phyloP scores from a whole-genome alignment of 2,888 invertebrate genomes.

The Lithophane semibrunnea region DNA sequence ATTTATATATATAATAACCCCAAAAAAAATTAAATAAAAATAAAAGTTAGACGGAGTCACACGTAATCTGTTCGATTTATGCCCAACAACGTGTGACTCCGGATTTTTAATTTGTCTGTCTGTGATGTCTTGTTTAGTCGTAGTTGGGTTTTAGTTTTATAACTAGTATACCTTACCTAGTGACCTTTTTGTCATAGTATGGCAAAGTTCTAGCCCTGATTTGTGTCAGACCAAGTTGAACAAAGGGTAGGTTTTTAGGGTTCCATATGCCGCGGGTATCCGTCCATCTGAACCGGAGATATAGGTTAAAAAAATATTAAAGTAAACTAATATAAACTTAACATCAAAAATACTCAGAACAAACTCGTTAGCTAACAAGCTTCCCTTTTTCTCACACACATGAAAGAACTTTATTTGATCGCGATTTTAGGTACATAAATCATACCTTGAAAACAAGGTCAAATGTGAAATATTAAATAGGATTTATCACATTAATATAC shows the following conservation, averaged over 20 bases:
- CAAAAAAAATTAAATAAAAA: too few species aligned
- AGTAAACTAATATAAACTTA: background rate
- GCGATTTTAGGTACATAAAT: slow-evolving; percentile 19
- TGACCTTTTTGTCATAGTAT: too few species aligned
- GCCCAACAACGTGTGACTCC: too few species aligned
- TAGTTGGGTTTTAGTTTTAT: too few species aligned
- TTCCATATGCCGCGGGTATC: background rate
- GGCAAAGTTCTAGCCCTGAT: too few species aligned
- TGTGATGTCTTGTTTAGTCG: too few species aligned
- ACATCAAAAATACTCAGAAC: background rate
- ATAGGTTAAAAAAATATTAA: background rate
- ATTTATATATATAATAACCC: too few species aligned
- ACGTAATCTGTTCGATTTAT: too few species aligned
- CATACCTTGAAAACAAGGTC: slow-evolving; percentile 15
- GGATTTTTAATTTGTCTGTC: too few species aligned
- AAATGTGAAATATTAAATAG: slow-evolving; percentile 36
- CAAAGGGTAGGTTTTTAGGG: background rate
- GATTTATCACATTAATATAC: slow-evolving; percentile 48
- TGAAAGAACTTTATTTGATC: slow-evolving; percentile 1
- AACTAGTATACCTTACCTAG: too few species aligned
- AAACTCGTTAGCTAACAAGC: background rate
- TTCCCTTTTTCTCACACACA: background rate
- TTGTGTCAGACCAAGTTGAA: background rate
- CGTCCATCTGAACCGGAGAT: background rate
- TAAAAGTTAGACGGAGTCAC: too few species aligned